Base-by-base conservation (phyloP, 2,797 vertebrate species). In the Lacerta bilineata region DNA sequence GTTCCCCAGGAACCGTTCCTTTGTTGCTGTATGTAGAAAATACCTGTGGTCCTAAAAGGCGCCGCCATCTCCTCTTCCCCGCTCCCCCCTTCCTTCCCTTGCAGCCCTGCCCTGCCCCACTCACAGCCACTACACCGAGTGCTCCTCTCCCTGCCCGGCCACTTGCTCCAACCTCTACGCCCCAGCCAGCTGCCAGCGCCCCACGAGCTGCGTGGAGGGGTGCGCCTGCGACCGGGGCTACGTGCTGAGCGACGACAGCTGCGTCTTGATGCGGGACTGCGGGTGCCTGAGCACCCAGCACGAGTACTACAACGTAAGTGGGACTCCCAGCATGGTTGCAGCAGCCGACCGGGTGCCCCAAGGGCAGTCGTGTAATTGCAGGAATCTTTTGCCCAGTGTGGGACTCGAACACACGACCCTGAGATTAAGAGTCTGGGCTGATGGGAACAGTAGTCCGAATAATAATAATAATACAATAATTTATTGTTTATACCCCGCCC, bases 81-180 rank as follows among this genome's bases (percentile, higher is more conserved):
- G 3, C 29, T 4, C 13, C n/a, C 36, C 5, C 6, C 18, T 36
- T 2, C 9, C 27, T 3, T 2, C 13, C 33, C 55, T 43, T 80
- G 3, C 94, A 98, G 98, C 98, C 39, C 83, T 98, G 82, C 95
- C 97, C 0, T 98, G 98, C 86, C 94, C 94, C 0, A 33, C 93
- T 0, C 95, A 97, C 94, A 98, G 97, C 94, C 96, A 96, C 91
- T 98, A 97, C 93, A 97, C 97, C 0, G 89, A 96, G 86, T 98
- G 98, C 85, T 95, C 97, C 0, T 36, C 96, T 0, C 89, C 97
- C 8, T 98, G 98, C 91, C 97, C 96, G 0, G 94, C 97, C 3
- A 97, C 97, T 43, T 98, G 98, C 90, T 93, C 94, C 0, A 95
- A 98, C 93, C 97, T 96, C 25, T 97, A 97, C 87, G 96, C 97